These are phyloP conservation scores for Anthophora plumipes DNA, from an alignment of 2,888 invertebrate genomes.

Conservation along the genomic window DNA sequence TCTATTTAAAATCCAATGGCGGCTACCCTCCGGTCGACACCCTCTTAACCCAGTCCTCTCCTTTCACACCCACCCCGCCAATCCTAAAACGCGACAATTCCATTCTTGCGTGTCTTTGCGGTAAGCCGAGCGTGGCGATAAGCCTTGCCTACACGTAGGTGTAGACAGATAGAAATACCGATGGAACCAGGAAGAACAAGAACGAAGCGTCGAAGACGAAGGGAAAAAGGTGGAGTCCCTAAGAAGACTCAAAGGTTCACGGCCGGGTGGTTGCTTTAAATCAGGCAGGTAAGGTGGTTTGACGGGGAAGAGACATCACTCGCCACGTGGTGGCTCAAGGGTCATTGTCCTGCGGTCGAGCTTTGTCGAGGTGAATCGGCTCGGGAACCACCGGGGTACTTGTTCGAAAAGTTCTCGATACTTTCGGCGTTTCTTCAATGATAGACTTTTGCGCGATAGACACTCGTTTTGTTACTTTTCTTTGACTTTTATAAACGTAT, in stretches of 20 bases:
- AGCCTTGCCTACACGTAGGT: slow-evolving; percentile 30
- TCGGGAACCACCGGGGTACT: slow-evolving; percentile 33
- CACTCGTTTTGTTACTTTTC: slow-evolving; percentile 3
- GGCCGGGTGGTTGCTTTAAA: slow-evolving; percentile 75
- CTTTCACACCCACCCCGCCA: slow-evolving; percentile 29
- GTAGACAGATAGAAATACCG: slow-evolving; percentile 24
- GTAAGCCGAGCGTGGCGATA: slow-evolving; percentile 24
- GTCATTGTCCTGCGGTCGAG: slow-evolving; percentile 77
- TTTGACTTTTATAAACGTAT: neutral
- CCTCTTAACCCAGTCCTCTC: slow-evolving; percentile 15
- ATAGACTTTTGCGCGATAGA: slow-evolving; percentile 17
- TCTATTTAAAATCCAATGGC: slow-evolving; percentile 9
- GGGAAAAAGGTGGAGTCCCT: slow-evolving; percentile 55
- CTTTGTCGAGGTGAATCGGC: slow-evolving; percentile 70
- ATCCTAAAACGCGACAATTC: slow-evolving; percentile 35
- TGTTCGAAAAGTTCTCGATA: slow-evolving; percentile 57
- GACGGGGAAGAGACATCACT: slow-evolving; percentile 78
- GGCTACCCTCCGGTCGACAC: neutral
- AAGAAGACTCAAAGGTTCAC: slow-evolving; percentile 70
- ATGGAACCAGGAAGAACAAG: slow-evolving; percentile 22
- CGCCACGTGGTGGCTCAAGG: slow-evolving; percentile 77
- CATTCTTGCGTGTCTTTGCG: slow-evolving; percentile 31
- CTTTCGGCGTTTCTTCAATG: slow-evolving; percentile 57
- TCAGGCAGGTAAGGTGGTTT: slow-evolving; percentile 78
- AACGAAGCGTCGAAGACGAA: slow-evolving; percentile 6